phyloP scores from a whole-genome alignment of 2,113 vertebrate species.

The Mungos mungo region DNA sequence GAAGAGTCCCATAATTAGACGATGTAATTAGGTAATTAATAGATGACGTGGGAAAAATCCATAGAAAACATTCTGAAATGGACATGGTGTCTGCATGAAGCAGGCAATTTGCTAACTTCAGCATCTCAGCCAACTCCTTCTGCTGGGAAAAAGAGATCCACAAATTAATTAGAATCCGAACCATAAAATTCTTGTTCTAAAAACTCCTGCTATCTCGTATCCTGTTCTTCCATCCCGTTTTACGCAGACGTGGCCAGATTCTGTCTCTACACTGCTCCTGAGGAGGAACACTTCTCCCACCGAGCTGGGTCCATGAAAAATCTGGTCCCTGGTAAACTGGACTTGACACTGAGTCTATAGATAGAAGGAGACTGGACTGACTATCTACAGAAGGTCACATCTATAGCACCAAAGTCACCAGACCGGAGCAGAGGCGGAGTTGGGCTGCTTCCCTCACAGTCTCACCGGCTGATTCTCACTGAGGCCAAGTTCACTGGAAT shows the following conservation, averaged over 20 bases:
- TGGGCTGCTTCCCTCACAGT: not conserved
- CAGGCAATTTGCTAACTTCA: not conserved
- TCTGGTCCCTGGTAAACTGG: not conserved
- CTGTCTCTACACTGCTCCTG: not conserved
- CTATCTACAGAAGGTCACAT: not conserved
- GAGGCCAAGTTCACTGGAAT: not conserved
- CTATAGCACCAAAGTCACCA: not conserved
- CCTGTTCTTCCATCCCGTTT: not conserved
- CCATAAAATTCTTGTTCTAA: not conserved
- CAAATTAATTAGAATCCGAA: not conserved
- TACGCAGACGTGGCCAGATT: not conserved
- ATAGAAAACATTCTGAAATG: slow-evolving; percentile 83
- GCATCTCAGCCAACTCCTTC: slow-evolving; percentile 5
- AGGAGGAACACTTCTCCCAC: not conserved
- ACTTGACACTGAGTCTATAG: not conserved
- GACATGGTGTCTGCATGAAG: slow-evolving; percentile 52
- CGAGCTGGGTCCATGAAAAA: not conserved
- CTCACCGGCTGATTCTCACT: not conserved
- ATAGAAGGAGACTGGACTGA: not conserved
- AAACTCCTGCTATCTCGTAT: not conserved
- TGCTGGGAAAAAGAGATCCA: not conserved
- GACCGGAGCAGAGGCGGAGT: not conserved
- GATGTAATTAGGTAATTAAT: slow-evolving; percentile 89
- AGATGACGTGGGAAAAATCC: slow-evolving; percentile 87
- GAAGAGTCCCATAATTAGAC: slow-evolving; percentile 87